These are phyloP conservation scores for Carassius auratus DNA, from an alignment of 2,113 vertebrate species.

Conservation along the genomic window DNA sequence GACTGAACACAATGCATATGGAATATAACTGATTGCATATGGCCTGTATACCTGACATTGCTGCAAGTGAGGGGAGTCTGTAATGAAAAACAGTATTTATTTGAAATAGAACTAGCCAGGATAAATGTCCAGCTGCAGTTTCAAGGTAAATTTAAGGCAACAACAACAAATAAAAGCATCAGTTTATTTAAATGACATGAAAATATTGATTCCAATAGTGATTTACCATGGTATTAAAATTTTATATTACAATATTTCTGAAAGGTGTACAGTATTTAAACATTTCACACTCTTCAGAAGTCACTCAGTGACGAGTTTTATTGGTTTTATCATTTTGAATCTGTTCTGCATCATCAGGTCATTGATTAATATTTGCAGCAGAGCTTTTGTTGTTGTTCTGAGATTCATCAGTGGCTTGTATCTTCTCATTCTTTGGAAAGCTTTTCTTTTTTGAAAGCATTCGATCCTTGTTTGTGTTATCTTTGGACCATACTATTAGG, in stretches of 20 bases:
- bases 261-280: too few species aligned
- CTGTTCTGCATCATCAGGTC: not conserved
- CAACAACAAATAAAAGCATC: not conserved
- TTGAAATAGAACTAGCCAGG: not conserved
- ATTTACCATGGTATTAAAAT: too few species aligned
- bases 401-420: not conserved
- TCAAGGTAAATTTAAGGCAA: not conserved
- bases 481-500: not conserved
- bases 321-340: not conserved
- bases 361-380: not conserved
- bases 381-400: not conserved
- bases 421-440: conserved; percentile 11
- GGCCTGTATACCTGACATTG: not conserved
- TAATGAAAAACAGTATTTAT: not conserved
- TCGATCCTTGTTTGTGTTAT: conserved; percentile 4
- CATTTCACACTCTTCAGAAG: too few species aligned
- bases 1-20: not conserved
- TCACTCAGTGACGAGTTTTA: too few species aligned
- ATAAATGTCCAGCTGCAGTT: too few species aligned
- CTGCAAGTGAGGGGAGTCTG: not conserved
- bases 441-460: not conserved
- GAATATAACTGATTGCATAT: not conserved
- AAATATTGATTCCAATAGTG: too few species aligned
- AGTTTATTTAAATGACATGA: too few species aligned
- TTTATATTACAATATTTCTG: too few species aligned